Conservation (phyloP, 1,140 invertebrate species). For the Goniozus legneri region DNA sequence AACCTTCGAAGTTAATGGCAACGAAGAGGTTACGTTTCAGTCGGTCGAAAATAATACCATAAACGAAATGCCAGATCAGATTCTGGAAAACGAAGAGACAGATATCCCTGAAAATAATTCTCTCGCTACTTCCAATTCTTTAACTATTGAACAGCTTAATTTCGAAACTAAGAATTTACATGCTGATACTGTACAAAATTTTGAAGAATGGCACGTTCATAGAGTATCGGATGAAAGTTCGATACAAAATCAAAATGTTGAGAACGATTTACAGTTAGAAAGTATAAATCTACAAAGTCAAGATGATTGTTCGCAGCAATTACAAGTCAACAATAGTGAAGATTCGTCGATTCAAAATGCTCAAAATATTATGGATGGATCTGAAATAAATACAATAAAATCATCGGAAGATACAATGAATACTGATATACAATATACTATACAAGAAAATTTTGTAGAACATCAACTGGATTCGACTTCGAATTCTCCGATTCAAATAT, state of each 20-base stretch:
- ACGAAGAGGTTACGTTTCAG: constrained; percentile 23
- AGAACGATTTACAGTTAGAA: constrained; percentile 3
- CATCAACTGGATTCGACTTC: constrained; percentile 7
- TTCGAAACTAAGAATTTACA: not conserved
- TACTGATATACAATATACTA: constrained; percentile 12
- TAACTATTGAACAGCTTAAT: constrained; percentile 7
- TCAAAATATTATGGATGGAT: constrained; percentile 16
- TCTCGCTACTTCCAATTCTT: constrained; percentile 1
- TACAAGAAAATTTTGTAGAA: constrained; percentile 12
- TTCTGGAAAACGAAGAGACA: not conserved
- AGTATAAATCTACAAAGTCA: constrained; percentile 12
- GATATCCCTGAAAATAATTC: constrained; percentile 2
- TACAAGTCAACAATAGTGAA: constrained; percentile 12
- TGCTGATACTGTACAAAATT: constrained; percentile 8
- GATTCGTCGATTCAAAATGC: constrained; percentile 1
- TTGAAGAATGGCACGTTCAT: constrained; percentile 16
- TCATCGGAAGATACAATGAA: not conserved
- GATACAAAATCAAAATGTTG: constrained; percentile 1
- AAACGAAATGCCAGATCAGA: constrained; percentile 7
- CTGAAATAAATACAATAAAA: constrained; percentile 11
- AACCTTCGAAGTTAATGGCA: constrained; percentile 33
- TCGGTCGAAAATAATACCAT: constrained; percentile 15
- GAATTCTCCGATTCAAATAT: constrained; percentile 20
- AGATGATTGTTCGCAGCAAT: constrained; percentile 7
- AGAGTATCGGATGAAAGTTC: constrained; percentile 3